phyloP scores from a whole-genome alignment of 1,140 invertebrate species.

The Scaptomyza graminum region DNA sequence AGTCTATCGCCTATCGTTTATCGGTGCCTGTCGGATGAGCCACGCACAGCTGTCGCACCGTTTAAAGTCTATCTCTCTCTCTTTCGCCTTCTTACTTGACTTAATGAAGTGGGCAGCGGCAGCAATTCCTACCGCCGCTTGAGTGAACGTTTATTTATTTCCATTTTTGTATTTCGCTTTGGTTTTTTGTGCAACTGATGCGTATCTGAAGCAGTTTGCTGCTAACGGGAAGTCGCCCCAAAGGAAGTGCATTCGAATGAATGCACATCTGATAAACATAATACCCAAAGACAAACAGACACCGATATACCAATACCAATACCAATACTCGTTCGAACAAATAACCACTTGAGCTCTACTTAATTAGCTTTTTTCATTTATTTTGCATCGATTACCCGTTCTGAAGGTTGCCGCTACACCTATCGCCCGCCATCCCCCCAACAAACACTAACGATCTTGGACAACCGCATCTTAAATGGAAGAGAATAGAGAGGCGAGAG shows the following conservation, averaged over 20 bases:
- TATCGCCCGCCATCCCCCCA: neutral
- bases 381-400: slow-evolving; percentile 4
- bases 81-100: slow-evolving; percentile 4
- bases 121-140: slow-evolving; percentile 24
- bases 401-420: slow-evolving; percentile 14
- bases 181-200: slow-evolving; percentile 63
- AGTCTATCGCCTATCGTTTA: slow-evolving; percentile 28
- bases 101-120: slow-evolving; percentile 47
- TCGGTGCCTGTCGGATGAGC: slow-evolving; percentile 64
- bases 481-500: neutral
- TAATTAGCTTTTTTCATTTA: slow-evolving; percentile 30
- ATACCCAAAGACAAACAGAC: slow-evolving; percentile 52
- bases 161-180: slow-evolving; percentile 41
- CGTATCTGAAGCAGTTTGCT: slow-evolving; percentile 59
- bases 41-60: slow-evolving; percentile 60
- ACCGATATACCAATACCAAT: slow-evolving; percentile 19
- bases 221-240: slow-evolving; percentile 73
- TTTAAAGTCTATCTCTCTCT: slow-evolving; percentile 54
- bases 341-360: slow-evolving; percentile 49
- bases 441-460: slow-evolving; percentile 12
- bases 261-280: slow-evolving; percentile 78
- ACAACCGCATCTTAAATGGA: neutral
- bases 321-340: slow-evolving; percentile 4
- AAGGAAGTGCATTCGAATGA: slow-evolving; percentile 79
- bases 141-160: slow-evolving; percentile 55